Base-by-base conservation (phyloP, 2,888 invertebrate genomes). In the Tachina grossa region DNA sequence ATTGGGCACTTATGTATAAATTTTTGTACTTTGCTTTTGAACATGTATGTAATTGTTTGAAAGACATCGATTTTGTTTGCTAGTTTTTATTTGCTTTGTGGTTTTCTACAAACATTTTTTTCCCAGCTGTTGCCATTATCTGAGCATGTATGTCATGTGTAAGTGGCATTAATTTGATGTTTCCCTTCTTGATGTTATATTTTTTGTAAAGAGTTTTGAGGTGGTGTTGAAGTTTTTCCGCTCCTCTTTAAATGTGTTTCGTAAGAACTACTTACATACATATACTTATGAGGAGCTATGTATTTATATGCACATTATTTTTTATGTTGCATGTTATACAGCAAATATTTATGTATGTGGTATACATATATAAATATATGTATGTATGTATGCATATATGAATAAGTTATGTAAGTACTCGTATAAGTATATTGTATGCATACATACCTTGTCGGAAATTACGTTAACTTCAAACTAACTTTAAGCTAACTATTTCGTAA, bases 11-110 rank as follows among this genome's bases (percentile, higher is more conserved):
- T 57, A 14, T 4, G 0, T 31, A 31, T n/a, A n/a, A n/a, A n/a
- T 31, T 31, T 51, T 49, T 47, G 14, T 78, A 43, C 39, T 39
- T 9, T 22, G 19, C 16, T 43, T 74, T 66, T 66, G 2, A 43
- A 66, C 49, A 4, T 31, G 22, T 22, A 16, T 66, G 43, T 51
- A 80, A 74, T 59, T 74, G 59, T 74, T 80, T 57, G 66, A 9
- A 80, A 74, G 13, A 66, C 72, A 66, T 80, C 16, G 74, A 80
- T 74, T 80, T 80, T 65, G 49, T 57, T 49, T 31, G 16, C 61
- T 78, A 43, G n/a, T 22, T 45, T 31, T 31, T 31, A 3, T 53
- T 16, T 53, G 5, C n/a, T 65, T 57, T 43, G 41, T 79, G 41
- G 22, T 55, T 53, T 69, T 55, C 47, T 1, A 41, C 47, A 49